Percentiles rank a stretch among this genome's conserved stretches.
phyloP scores from a whole-genome alignment of 2,113 vertebrate species.

The Apteryx mantelli region DNA sequence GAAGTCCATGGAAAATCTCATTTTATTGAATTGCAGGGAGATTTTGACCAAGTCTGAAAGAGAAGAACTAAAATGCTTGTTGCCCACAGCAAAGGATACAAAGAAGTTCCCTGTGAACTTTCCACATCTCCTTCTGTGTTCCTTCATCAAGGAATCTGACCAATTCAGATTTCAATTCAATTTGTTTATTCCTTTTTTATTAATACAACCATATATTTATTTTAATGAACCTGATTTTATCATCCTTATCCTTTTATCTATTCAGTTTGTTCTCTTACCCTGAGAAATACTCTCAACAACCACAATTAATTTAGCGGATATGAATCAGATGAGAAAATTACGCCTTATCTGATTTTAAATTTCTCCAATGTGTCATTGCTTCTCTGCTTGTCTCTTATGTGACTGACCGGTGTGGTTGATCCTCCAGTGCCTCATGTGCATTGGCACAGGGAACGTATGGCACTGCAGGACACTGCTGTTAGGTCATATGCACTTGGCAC shows the following conservation, averaged over 20 bases:
- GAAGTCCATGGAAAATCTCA: neutral
- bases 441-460: neutral
- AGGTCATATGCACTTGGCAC: neutral
- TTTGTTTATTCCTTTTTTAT: neutral
- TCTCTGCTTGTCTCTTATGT: neutral
- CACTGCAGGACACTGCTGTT: neutral
- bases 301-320: neutral
- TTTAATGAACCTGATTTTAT: neutral
- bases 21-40: neutral
- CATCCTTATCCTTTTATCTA: rapidly evolving
- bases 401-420: neutral
- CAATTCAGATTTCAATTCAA: no score
- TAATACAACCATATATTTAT: neutral
- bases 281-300: neutral
- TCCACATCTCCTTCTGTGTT: neutral
- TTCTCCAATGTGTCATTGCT: neutral
- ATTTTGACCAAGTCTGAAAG: neutral
- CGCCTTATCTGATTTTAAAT: neutral
- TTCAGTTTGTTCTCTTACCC: neutral
- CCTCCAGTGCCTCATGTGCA: neutral
- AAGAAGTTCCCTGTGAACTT: neutral
- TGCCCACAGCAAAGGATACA: neutral
- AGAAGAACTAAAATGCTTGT: rapidly evolving
- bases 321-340: neutral
- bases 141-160: neutral